Base-by-base conservation (phyloP, 92 coral and sea anemone species). In the Phenganax stokvisi region DNA sequence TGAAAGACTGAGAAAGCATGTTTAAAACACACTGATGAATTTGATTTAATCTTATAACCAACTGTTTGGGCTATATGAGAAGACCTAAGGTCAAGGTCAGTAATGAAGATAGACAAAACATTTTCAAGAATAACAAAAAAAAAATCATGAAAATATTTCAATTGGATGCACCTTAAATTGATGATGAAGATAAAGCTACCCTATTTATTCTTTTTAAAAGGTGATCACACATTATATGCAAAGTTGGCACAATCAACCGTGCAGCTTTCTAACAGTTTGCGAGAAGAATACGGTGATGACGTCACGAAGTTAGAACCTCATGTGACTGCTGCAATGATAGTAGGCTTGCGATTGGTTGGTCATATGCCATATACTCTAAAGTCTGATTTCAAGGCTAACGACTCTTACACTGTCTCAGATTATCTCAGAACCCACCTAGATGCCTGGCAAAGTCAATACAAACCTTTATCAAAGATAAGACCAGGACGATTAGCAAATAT, bases 401-500 rank as follows among this genome's bases (percentile, higher is more conserved):
- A 2, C 10, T 57, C 81, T 0, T 27, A 31, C 54, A 79, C 74
- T 51, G 30, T 64, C 5, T 31, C 30, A 51, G 60, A 79, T 20
- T 65, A 28, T 20, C 25, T 79, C 0, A 79, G 65, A 79, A 53
- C 74, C 17, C 67, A 76, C 27, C 44, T 76, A 54, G 70, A 76
- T 11, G 31, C 31, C 9, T 51, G 57, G 17, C 47, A 37, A 44
- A 6, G 8, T 6, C 30, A 76, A 76, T 3, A 57, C 69, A 57
- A 31, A 16, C 0, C 20, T 20, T 54, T 76, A 27, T 57, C 70
- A 11, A 59, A 12, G 17, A 81, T 90, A 37, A 12, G 85, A 59
- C 88, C 87, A 27, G 92, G 86, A 30, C 88, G 87, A 13, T 27
- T 89, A 29, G 96, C 92, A 0, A 63, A 63, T 62, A 86, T 88